Base-by-base conservation (phyloP, 1,140 invertebrate genomes). In the Drosophila sp. region DNA sequence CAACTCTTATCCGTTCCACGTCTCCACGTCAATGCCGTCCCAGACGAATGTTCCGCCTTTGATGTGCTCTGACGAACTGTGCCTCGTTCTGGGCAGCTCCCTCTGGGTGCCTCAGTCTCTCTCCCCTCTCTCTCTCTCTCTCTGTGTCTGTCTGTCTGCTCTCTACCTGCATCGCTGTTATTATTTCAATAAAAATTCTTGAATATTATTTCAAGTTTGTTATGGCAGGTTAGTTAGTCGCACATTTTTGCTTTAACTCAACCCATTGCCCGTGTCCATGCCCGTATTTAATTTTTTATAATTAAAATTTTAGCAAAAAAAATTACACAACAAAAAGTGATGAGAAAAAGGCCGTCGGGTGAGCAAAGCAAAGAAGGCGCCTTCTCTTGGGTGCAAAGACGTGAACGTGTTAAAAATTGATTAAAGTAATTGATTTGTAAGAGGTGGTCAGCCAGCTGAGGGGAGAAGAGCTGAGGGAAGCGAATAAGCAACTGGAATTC, bases 181-280 rank as follows among this genome's bases (percentile, higher is more conserved):
- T 87, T 87, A 87, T 82, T 87, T 87, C 82, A 87, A 89, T 83
- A 87, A 89, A 87, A 89, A 87, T 87, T 87, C 82, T 89, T 87
- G 78, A 82, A 87, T 87, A 87, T 87, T 89, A 87, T 87, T 87
- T 89, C 66, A 76, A 89, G 82, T 89, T 87, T 87, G 76, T 82
- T 89, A 82, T 78, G 82, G 75, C 82, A 89, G 82, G 83, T 87
- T 87, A 87, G 82, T 87, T 78, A 78, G 53, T 70, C 43, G 51
- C 56, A 53, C 53, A 56, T 46, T 59, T 53, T 64, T 69, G 27
- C 51, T 48, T 62, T 29, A 36, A 29, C 45, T 41, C 70, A 64
- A 53, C 51, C 14, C 34, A 29, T 57, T 57, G 76, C 59, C 63
- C 78, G 78, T 76, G 73, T n/a, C 34, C 16, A 61, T 57, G 71